Base-by-base conservation (phyloP, 2,113 vertebrate species). In the Glaucomys volans region DNA sequence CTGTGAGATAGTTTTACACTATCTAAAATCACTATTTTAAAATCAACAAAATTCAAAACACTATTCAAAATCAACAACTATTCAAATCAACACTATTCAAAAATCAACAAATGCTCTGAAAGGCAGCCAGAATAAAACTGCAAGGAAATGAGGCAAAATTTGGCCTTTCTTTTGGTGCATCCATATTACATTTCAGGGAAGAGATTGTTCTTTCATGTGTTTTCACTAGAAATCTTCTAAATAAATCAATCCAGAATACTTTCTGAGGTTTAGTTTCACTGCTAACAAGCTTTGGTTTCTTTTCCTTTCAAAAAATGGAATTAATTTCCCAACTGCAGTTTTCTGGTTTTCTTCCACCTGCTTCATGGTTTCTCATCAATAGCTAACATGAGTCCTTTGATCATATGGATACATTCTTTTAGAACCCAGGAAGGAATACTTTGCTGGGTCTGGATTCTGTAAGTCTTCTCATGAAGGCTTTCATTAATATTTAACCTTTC, bases 251-350 rank as follows among this genome's bases (percentile, higher is more conserved):
- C 30, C 69, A 52, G 62, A 81, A 64, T 77, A 76, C 2, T 93
- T 76, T 69, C 16, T 71, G 28, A 93, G 22, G 11, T 64, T 91
- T 80, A 79, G 30, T 57, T 94, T 87, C n/a, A 67, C 14, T 92
- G 47, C 18, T 14, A 54, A 17, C 4, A 47, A 59, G 3, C 22
- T 79, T 90, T 42, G 47, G 30, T 74, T 71, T 75, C 30, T 88
- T 91, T 35, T 82, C 28, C 35, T 92, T 92, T 92, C 91, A 72
- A 92, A 76, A 83, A 72, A 72, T 44, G 67, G 87, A 32, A 30
- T 37, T 71, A 69, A 90, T 44, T 94, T 77, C 52, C 54, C 4
- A 37, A 12, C 35, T 69, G 32, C 8, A 67, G 28, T 54, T 44
- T 93, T 93, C 62, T 93, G 35, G 8, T 18, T 67, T 93, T 94